Percentiles rank a stretch among this genome's conserved stretches.
Conservation (phyloP, 2,888 invertebrate genomes). For the Drosophila birchii region DNA sequence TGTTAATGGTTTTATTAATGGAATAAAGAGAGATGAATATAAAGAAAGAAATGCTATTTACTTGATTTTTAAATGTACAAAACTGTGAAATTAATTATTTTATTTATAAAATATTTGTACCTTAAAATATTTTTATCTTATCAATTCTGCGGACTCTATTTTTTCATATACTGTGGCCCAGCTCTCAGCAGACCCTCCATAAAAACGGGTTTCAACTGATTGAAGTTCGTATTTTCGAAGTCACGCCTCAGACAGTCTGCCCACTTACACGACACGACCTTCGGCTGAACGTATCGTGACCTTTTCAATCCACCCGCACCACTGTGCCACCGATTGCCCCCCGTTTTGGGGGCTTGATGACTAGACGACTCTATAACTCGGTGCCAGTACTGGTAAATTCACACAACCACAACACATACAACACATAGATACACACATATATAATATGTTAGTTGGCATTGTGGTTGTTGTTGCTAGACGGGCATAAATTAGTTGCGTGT, state of each 20-base stretch:
- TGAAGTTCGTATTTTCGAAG: background rate
- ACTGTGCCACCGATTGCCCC: conserved; percentile 28
- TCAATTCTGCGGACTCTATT: no score
- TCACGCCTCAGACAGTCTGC: conserved; percentile 7
- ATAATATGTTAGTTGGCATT: conserved; percentile 2
- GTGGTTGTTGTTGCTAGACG: conserved; percentile 29
- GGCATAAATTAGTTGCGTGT: conserved; percentile 44
- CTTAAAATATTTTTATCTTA: no score
- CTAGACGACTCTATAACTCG: conserved; percentile 27
- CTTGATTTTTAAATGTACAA: background rate
- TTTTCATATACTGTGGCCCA: background rate
- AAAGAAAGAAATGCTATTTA: background rate
- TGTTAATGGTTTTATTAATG: background rate
- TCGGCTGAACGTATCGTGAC: conserved; percentile 1
- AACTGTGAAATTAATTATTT: no score
- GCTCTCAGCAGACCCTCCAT: background rate
- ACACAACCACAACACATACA: conserved; percentile 15
- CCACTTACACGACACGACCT: conserved; percentile 4
- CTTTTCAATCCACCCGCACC: conserved; percentile 19
- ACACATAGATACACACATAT: background rate
- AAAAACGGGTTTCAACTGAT: background rate
- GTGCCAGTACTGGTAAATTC: conserved; percentile 15
- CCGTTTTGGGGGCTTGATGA: conserved; percentile 40
- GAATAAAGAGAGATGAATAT: background rate
- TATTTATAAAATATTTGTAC: no score